A percentile compares a stretch with the other conserved stretches of the same genome.
Conservation (phyloP, 2,113 vertebrate species). For the Anguilla japonica region DNA sequence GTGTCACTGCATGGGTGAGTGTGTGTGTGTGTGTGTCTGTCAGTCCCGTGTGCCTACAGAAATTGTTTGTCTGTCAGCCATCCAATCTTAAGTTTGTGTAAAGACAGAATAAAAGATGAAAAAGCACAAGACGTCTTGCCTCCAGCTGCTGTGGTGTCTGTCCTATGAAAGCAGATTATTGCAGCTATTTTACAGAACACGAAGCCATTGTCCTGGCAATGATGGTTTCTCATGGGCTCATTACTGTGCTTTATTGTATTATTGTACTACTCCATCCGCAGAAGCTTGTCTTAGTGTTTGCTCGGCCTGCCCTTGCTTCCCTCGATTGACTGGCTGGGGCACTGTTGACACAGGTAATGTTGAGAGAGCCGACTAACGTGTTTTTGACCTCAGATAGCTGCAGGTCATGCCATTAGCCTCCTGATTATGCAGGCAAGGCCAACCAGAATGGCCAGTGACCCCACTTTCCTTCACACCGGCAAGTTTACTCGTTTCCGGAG, state of each 20-base stretch:
- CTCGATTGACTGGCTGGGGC: neutral
- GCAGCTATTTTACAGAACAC: neutral
- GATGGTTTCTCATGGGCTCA: neutral
- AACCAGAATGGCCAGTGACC: neutral
- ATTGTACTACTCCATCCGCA: neutral
- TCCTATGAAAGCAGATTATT: neutral
- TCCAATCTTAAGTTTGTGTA: neutral
- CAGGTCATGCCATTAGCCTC: neutral
- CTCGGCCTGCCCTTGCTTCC: neutral
- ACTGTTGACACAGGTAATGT: neutral
- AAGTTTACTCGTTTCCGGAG: neutral
- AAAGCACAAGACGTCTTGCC: neutral
- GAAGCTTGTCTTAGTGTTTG: neutral
- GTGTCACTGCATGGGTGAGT: neutral
- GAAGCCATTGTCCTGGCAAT: neutral
- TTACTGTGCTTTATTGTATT: neutral
- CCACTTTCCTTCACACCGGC: neutral
- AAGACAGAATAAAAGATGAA: neutral
- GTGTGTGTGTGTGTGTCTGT: neutral
- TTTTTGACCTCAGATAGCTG: neutral
- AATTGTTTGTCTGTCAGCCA: neutral
- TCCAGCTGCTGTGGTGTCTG: neutral
- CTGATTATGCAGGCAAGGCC: neutral
- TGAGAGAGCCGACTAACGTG: neutral
- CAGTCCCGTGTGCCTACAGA: neutral